Evolutionary conservation across 1,140 invertebrate species (phyloP).

Genomic region (Chrysomallon squamiferum): DNA sequence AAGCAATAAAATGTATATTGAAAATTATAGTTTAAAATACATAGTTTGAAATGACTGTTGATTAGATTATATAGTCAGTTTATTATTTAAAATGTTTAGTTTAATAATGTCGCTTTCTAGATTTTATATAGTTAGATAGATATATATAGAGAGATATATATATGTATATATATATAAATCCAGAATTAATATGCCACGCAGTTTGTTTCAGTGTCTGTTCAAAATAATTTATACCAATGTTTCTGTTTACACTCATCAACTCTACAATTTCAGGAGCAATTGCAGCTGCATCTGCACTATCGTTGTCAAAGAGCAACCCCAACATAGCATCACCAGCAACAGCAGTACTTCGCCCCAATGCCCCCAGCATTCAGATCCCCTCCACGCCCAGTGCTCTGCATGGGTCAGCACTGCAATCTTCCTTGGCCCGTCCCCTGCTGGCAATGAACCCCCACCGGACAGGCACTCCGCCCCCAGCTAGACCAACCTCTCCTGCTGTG

Average conservation of each 20-base stretch:
- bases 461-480: constrained; percentile 11
- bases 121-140: too few species aligned
- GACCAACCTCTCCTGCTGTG: constrained; percentile 12
- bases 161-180: too few species aligned
- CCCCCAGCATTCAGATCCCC: constrained; percentile 8
- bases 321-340: constrained; percentile 8
- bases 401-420: constrained; percentile 7
- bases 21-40: too few species aligned
- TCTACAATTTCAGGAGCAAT: constrained; percentile 17
- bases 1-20: too few species aligned
- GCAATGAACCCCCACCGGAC: constrained; percentile 7
- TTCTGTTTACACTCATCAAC: background rate
- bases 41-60: too few species aligned
- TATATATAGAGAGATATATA: too few species aligned
- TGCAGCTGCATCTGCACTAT: constrained; percentile 19
- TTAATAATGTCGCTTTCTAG: too few species aligned
- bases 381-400: constrained; percentile 9
- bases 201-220: too few species aligned
- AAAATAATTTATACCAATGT: constrained; percentile 4
- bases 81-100: too few species aligned
- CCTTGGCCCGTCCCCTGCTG: constrained; percentile 11
- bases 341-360: background rate
- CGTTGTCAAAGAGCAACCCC: constrained; percentile 9
- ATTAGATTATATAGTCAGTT: too few species aligned
- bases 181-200: too few species aligned